Conservation (phyloP, 2,113 vertebrate genomes). For the Brachionichthys hirsutus region DNA sequence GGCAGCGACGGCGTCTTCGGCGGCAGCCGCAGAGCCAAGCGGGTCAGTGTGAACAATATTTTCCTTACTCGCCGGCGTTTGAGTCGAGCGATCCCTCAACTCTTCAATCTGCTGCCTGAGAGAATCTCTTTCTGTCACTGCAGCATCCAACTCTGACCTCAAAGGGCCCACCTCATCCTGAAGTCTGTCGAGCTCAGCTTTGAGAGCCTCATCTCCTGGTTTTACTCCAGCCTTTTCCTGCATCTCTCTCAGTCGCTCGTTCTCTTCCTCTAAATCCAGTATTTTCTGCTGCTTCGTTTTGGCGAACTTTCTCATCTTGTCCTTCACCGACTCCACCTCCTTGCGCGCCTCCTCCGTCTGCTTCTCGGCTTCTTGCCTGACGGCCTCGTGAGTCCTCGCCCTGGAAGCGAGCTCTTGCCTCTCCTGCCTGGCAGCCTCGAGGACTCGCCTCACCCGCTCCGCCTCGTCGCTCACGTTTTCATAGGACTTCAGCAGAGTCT, state of each 20-base stretch:
- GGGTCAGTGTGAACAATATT: slow-evolving; percentile 14
- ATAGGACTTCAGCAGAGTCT: slow-evolving; percentile 91
- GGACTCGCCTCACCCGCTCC: slow-evolving; percentile 84
- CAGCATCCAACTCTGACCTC: slow-evolving; percentile 57
- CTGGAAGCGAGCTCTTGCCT: slow-evolving; percentile 84
- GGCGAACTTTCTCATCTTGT: slow-evolving; percentile 97
- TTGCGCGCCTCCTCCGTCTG: slow-evolving; percentile 82
- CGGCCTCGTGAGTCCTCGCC: slow-evolving; percentile 77
- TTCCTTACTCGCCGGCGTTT: slow-evolving; percentile 55
- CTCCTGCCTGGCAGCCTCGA: slow-evolving; percentile 87
- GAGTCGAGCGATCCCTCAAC: slow-evolving; percentile 69
- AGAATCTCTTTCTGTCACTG: slow-evolving; percentile 57
- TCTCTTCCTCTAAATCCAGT: slow-evolving; percentile 92
- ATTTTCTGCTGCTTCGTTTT: slow-evolving; percentile 98
- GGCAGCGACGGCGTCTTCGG: slow-evolving; percentile 52
- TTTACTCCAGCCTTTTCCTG: slow-evolving; percentile 50
- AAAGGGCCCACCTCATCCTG: slow-evolving; percentile 56
- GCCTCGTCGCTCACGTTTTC: slow-evolving; percentile 93
- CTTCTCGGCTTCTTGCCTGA: slow-evolving; percentile 80
- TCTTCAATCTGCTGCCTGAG: slow-evolving; percentile 60
- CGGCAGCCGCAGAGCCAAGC: slow-evolving; percentile 7
- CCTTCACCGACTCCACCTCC: slow-evolving; percentile 87
- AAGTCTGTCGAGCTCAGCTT: slow-evolving; percentile 57
- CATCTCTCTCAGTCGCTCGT: slow-evolving; percentile 81
- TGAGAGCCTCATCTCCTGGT: slow-evolving; percentile 48